These are phyloP conservation scores for Drosophila bocqueti DNA, from an alignment of 1,140 invertebrate species.

Conservation along the genomic window DNA sequence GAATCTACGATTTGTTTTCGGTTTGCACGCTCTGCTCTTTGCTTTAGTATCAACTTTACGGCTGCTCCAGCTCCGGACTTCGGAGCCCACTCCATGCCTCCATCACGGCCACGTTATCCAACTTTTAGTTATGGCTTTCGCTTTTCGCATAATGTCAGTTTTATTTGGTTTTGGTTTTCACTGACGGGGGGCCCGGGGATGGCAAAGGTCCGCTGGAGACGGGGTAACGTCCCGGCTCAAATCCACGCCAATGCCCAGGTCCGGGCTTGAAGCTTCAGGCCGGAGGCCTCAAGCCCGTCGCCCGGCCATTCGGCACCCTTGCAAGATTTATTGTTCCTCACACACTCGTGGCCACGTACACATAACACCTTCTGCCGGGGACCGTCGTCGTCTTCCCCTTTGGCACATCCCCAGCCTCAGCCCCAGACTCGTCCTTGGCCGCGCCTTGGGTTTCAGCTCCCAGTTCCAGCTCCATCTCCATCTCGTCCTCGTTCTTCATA, in stretches of 20 bases:
- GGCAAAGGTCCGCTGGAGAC: background rate
- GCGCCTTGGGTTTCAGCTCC: conserved; percentile 33
- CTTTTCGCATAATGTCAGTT: conserved; percentile 84
- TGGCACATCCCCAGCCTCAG: background rate
- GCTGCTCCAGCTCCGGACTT: conserved; percentile 38
- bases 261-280: conserved; percentile 14
- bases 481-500: conserved; percentile 60
- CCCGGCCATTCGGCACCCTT: conserved; percentile 72
- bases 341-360: conserved; percentile 45
- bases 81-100: conserved; percentile 21
- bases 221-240: conserved; percentile 29
- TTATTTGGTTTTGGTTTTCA: conserved; percentile 84
- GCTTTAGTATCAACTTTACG: conserved; percentile 71
- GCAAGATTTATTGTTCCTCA: conserved; percentile 79
- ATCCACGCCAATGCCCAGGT: conserved; percentile 30
- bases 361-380: conserved; percentile 56
- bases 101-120: conserved; percentile 78
- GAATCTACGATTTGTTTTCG: conserved; percentile 45
- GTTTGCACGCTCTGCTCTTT: conserved; percentile 26
- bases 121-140: conserved; percentile 84
- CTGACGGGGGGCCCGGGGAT: conserved; percentile 19
- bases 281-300: conserved; percentile 20
- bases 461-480: conserved; percentile 37
- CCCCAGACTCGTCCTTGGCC: background rate
- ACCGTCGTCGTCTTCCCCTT: conserved; percentile 18